phyloP scores from a whole-genome alignment of 1,140 invertebrate genomes.

The Periplaneta americana region DNA sequence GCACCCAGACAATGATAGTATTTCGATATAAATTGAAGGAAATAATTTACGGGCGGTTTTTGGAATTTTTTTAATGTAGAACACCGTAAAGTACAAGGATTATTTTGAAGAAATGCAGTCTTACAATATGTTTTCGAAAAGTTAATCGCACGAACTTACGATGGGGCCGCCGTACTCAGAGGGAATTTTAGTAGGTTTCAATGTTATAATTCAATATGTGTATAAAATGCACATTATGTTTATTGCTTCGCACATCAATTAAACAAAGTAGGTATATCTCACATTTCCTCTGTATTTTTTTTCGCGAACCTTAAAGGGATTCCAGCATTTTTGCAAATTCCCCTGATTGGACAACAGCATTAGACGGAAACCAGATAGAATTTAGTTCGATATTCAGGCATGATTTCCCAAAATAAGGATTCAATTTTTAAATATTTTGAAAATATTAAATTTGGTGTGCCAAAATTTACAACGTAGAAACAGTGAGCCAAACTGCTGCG shows the following conservation, averaged over 20 bases:
- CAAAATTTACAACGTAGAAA: background rate
- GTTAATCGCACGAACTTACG: background rate
- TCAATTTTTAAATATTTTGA: background rate
- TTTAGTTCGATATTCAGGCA: background rate
- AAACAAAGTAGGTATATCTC: background rate
- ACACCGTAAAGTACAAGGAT: no score
- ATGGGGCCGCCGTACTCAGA: background rate
- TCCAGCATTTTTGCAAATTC: background rate
- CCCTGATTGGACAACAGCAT: background rate
- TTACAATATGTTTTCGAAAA: no score
- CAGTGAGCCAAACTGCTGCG: background rate
- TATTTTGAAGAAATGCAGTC: no score
- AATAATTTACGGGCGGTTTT: background rate
- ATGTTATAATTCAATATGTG: background rate
- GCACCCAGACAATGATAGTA: background rate
- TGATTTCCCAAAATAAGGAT: background rate
- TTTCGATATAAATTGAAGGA: background rate
- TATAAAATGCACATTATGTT: background rate
- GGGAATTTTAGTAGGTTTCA: background rate
- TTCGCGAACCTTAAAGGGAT: background rate
- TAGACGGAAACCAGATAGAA: background rate
- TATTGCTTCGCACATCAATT: background rate
- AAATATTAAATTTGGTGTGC: background rate
- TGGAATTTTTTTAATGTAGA: background rate
- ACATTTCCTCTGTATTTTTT: background rate